A percentile compares a stretch with the other conserved stretches of the same genome.
Evolutionary conservation across 2,797 vertebrate species (phyloP).

Genomic region (Todus mexicanus): DNA sequence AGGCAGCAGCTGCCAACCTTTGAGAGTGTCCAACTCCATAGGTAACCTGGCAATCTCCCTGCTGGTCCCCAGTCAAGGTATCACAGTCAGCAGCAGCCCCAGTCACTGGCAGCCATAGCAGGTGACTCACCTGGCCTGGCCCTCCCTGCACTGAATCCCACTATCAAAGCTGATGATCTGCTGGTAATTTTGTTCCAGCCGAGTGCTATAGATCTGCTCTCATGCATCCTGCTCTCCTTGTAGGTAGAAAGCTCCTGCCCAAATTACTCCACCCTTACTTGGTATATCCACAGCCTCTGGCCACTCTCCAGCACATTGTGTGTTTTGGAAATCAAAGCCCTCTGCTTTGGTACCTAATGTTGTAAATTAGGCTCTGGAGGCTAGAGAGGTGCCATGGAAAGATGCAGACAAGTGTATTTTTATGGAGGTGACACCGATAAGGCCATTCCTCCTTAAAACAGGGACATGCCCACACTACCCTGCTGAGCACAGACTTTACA

Average conservation of each 20-base stretch:
- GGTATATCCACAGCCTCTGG: constrained; percentile 40
- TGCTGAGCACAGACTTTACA: neutral
- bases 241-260: constrained; percentile 56
- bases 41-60: neutral
- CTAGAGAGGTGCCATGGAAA: neutral
- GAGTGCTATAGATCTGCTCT: constrained; percentile 55
- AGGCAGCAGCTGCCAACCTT: neutral
- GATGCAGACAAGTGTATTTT: neutral
- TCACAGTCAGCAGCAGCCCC: constrained; percentile 3
- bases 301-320: constrained; percentile 20
- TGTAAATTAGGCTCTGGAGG: constrained; percentile 17
- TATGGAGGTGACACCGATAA: neutral
- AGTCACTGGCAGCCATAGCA: constrained; percentile 2
- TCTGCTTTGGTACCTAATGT: constrained; percentile 51
- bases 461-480: neutral
- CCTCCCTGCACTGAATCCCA: neutral
- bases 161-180: constrained; percentile 58
- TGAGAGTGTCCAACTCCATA: neutral
- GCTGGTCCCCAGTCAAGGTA: neutral
- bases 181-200: constrained; percentile 4
- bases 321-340: constrained; percentile 42
- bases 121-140: constrained; percentile 22
- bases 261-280: constrained; percentile 29
- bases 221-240: constrained; percentile 44
- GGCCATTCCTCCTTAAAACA: neutral